phyloP scores from a whole-genome alignment of 1,140 invertebrate species.

The Diabrotica virgifera region DNA sequence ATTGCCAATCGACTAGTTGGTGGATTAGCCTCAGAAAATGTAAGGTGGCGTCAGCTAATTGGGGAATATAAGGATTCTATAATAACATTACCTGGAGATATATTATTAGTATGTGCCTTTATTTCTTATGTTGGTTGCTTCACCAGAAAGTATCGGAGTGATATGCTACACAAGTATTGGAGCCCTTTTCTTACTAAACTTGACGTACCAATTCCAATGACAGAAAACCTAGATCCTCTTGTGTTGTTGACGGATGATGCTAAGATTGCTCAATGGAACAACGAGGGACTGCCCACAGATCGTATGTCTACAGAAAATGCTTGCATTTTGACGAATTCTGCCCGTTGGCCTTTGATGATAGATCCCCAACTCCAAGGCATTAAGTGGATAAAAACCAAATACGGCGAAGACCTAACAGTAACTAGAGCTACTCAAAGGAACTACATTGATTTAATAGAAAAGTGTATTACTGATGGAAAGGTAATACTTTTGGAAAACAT shows the following conservation, averaged over 20 bases:
- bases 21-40: constrained; percentile 89
- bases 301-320: constrained; percentile 94
- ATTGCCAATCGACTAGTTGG: constrained; percentile 89
- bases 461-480: constrained; percentile 71
- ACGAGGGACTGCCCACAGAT: constrained; percentile 88
- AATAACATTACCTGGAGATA: constrained; percentile 83
- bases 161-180: constrained; percentile 81
- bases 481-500: constrained; percentile 86
- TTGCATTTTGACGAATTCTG: constrained; percentile 83
- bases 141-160: constrained; percentile 76
- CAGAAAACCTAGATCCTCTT: constrained; percentile 75
- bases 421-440: constrained; percentile 75
- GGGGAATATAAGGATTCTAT: constrained; percentile 54
- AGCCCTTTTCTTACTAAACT: constrained; percentile 65
- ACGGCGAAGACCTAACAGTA: constrained; percentile 68
- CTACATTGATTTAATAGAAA: constrained; percentile 83
- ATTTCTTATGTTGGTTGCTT: constrained; percentile 95
- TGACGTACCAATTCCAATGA: constrained; percentile 69
- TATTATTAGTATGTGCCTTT: constrained; percentile 87
- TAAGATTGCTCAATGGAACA: constrained; percentile 89
- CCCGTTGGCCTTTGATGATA: constrained; percentile 92
- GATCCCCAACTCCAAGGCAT: constrained; percentile 89
- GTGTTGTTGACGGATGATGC: constrained; percentile 86
- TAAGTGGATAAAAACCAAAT: constrained; percentile 93
- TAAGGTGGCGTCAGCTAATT: constrained; percentile 58